Conservation (phyloP, 2,797 vertebrate genomes). For the Enteromius treurensis region DNA sequence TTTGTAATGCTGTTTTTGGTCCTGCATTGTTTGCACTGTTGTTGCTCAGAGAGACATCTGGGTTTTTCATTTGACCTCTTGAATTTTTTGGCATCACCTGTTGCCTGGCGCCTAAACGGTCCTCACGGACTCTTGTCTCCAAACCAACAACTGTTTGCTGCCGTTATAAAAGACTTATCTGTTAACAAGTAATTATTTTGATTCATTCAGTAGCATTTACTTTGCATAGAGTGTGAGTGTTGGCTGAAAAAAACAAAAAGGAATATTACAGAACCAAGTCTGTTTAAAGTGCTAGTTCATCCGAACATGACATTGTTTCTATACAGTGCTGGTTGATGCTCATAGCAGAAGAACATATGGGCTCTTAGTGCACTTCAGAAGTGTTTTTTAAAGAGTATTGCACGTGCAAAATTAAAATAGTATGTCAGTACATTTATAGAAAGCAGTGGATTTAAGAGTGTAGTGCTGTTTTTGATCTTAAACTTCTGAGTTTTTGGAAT, state of each 20-base stretch:
- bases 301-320: background rate
- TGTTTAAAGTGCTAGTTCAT: background rate
- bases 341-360: background rate
- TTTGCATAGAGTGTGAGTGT: background rate
- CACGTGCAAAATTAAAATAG: background rate
- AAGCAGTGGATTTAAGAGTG: background rate
- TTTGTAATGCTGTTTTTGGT: background rate
- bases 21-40: background rate
- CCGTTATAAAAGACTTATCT: background rate
- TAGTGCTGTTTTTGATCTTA: background rate
- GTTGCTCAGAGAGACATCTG: constrained; percentile 33
- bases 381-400: background rate
- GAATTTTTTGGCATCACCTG: background rate
- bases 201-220: background rate
- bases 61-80: constrained; percentile 21
- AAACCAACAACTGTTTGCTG: background rate
- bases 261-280: background rate
- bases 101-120: background rate
- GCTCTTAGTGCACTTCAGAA: background rate
- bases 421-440: background rate
- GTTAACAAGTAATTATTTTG: background rate
- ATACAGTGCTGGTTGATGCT: background rate
- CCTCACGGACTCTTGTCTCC: constrained; percentile 6
- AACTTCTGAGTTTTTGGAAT: background rate
- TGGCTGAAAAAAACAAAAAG: background rate